Base-by-base conservation (phyloP, 1,140 invertebrate genomes). In the Drosophila nebulosa region DNA sequence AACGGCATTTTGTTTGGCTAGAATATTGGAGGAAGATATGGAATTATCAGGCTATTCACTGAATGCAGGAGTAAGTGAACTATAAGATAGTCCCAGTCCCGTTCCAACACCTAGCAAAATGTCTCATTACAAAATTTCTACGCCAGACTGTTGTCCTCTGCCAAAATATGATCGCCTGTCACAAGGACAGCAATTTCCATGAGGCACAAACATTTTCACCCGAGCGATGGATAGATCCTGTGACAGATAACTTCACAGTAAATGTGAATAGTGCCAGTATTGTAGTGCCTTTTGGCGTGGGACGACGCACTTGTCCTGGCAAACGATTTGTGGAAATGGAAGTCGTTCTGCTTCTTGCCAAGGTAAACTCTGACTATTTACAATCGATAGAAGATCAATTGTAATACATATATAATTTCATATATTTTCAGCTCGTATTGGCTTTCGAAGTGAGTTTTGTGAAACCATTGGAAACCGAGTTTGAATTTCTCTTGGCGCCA, bases 201-300 rank as follows among this genome's bases (percentile, higher is more conserved):
- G 92, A 95, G 51, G 95, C 97, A 3, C 91, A 93, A 32, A 92
- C 95, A 64, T 99, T 95, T 86, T 88, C 93, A 9, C 97, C 97
- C 5, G 97, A 97, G 92, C 93, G 96, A 46, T 99, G 95, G 97
- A 89, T 98, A 12, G 91, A 93, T 26, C 39, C 81, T 0, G 89
- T 91, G 3, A 78, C 91, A n/a, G 91, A 90, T 65, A 83, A 90
- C 26, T 77, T 91, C 9, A 80, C 91, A 18, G 91, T 91, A 9
- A 91, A 91, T 42, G 85, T 90, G 69, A 83, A 92, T 7, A 88
- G 92, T 18, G 79, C 84, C 5, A 92, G 94, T 3, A 91, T 97
- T 14, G 94, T 98, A 0, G 94, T 96, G 2, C 97, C 98, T 0
- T 99, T 99, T 92, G 98, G 98, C 0, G 93, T 95, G 59, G 98